Evolutionary conservation across 2,888 invertebrate genomes (phyloP).

Genomic region (Agrilus cyanescens): DNA sequence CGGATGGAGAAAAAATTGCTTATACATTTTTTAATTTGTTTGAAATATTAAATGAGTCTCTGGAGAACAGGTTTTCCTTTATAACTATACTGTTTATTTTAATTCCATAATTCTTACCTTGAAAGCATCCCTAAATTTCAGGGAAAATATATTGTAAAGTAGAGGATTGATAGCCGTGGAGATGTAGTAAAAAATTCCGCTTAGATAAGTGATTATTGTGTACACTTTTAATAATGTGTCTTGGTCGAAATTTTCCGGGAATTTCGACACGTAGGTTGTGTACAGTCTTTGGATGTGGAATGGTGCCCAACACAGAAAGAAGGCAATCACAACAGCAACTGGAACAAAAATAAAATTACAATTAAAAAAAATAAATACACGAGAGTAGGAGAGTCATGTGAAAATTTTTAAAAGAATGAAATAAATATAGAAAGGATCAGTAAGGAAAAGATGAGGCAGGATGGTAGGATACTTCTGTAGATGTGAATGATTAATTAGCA

Average conservation of each 20-base stretch:
- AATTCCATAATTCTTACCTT: constrained; percentile 48
- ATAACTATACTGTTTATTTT: too few species aligned
- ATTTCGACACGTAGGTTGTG: constrained; percentile 56
- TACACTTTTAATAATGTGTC: constrained; percentile 35
- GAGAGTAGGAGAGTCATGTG: too few species aligned
- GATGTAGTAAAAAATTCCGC: constrained; percentile 82
- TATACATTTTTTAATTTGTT: too few species aligned
- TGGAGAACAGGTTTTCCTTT: too few species aligned
- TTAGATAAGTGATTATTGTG: constrained; percentile 63
- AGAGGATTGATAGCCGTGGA: constrained; percentile 90
- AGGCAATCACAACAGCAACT: constrained; percentile 85
- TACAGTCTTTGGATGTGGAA: constrained; percentile 86
- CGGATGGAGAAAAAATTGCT: too few species aligned
- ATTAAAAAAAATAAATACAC: too few species aligned
- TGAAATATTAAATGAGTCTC: too few species aligned
- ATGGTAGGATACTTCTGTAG: too few species aligned
- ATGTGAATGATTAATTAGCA: too few species aligned
- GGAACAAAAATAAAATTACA: constrained; percentile 27
- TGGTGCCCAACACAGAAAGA: constrained; percentile 84
- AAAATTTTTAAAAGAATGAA: too few species aligned
- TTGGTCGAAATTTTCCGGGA: constrained; percentile 21
- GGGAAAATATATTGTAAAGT: constrained; percentile 89
- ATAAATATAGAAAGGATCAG: too few species aligned
- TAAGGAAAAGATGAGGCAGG: too few species aligned
- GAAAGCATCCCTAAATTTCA: constrained; percentile 87